Percentiles rank a stretch among this genome's conserved stretches.
Evolutionary conservation across 2,888 invertebrate genomes (phyloP).

Genomic region (Lacanobia wlatinum): DNA sequence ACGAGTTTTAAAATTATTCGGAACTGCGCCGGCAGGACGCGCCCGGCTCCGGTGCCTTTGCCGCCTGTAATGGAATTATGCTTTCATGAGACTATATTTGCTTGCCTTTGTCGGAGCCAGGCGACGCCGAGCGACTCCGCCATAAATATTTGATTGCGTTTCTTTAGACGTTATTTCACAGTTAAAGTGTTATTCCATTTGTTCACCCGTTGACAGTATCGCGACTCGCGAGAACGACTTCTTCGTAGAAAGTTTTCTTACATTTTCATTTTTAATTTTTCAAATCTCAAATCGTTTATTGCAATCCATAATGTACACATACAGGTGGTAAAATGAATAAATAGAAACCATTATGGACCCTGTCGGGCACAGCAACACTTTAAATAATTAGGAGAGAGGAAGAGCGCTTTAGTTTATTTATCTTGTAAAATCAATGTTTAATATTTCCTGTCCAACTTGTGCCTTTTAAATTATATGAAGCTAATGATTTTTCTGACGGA

Average conservation of each 20-base stretch:
- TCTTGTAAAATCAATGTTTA: no score
- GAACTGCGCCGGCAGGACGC: background rate
- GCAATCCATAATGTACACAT: no score
- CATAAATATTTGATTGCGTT: slow-evolving; percentile 59
- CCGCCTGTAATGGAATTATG: slow-evolving; percentile 54
- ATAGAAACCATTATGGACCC: no score
- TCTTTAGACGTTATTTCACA: slow-evolving; percentile 50
- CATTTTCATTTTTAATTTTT: slow-evolving; percentile 2
- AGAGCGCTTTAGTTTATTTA: no score
- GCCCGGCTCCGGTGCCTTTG: slow-evolving; percentile 3
- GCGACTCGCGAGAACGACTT: slow-evolving; percentile 6
- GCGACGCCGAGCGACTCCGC: slow-evolving; percentile 12
- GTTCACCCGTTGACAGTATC: slow-evolving; percentile 19
- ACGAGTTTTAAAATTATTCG: slow-evolving; percentile 47
- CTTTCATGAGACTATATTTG: slow-evolving; percentile 60
- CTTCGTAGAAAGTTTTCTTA: slow-evolving; percentile 16
- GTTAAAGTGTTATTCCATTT: slow-evolving; percentile 47
- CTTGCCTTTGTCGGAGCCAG: slow-evolving; percentile 41
- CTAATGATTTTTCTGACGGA: background rate
- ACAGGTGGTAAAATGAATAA: no score
- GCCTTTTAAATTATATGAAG: slow-evolving; percentile 16
- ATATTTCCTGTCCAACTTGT: no score
- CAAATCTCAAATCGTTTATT: no score
- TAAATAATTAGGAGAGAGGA: no score
- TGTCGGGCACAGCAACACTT: no score